Percentiles rank a stretch among this genome's conserved stretches.
Evolutionary conservation across 1,140 invertebrate genomes (phyloP).

Genomic region (Heterodera schachtii): DNA sequence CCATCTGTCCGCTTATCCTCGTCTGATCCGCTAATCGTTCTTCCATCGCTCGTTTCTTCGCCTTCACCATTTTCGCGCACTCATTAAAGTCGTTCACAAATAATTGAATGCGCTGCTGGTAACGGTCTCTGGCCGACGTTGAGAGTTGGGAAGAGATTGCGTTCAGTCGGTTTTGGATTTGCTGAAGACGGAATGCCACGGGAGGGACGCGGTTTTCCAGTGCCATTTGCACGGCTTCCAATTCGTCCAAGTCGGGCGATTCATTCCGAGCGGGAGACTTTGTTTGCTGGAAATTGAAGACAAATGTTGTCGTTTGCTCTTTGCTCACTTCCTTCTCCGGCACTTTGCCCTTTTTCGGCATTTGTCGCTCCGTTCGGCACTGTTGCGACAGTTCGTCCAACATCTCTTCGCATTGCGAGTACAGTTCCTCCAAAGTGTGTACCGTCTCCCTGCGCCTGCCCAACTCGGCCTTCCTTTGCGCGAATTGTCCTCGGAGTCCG

Average conservation of each 20-base stretch:
- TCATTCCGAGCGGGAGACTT: slow-evolving; percentile 27
- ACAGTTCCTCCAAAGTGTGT: slow-evolving; percentile 31
- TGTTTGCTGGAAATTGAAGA: too few relatives aligned
- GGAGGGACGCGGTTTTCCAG: slow-evolving; percentile 46
- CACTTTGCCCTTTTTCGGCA: slow-evolving; percentile 15
- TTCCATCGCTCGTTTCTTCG: slow-evolving; percentile 35
- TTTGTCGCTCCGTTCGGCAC: neutral
- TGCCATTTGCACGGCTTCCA: slow-evolving; percentile 43
- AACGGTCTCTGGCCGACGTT: slow-evolving; percentile 18
- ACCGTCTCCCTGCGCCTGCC: slow-evolving; percentile 20
- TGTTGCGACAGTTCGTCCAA: slow-evolving; percentile 32
- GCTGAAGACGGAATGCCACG: slow-evolving; percentile 47
- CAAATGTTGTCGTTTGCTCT: too few relatives aligned
- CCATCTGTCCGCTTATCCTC: slow-evolving; percentile 46
- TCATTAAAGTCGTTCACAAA: slow-evolving; percentile 38
- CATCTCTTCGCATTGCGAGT: slow-evolving; percentile 39
- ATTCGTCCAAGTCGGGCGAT: slow-evolving; percentile 50
- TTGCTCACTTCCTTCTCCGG: neutral
- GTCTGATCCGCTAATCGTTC: slow-evolving; percentile 47
- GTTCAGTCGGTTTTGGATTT: slow-evolving; percentile 44
- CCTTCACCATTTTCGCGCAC: slow-evolving; percentile 32
- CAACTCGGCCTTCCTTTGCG: slow-evolving; percentile 29
- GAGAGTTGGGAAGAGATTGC: slow-evolving; percentile 36
- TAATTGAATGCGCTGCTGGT: slow-evolving; percentile 32
- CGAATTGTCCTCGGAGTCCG: slow-evolving; percentile 28